These are phyloP conservation scores for Lagothrix lagotricha DNA, from an alignment of 2,797 vertebrate genomes.

Conservation along the genomic window DNA sequence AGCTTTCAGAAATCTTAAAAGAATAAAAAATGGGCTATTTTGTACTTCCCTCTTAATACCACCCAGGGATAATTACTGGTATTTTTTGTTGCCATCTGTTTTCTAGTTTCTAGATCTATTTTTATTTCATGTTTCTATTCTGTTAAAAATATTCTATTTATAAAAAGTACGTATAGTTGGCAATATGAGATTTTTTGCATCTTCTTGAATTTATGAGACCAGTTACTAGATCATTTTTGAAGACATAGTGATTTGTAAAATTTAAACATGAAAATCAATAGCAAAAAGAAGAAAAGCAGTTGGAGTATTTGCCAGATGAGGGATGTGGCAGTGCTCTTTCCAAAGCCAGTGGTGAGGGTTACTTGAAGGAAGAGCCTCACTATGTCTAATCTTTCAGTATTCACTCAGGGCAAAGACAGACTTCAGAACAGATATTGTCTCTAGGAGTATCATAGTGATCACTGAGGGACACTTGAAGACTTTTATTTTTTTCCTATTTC, in stretches of 20 bases:
- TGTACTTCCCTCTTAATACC: constrained; percentile 19
- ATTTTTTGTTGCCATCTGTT: constrained; percentile 75
- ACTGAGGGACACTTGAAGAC: not conserved
- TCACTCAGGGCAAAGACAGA: not conserved
- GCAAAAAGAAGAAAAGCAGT: not conserved
- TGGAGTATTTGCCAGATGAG: not conserved
- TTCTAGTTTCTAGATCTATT: constrained; percentile 68
- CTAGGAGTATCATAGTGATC: not conserved
- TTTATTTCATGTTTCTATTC: constrained; percentile 69
- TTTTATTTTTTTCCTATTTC: not conserved
- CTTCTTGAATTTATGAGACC: constrained; percentile 48
- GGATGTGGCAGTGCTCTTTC: not conserved
- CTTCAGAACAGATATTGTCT: not conserved
- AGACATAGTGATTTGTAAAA: constrained; percentile 42
- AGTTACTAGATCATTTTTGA: constrained; percentile 51
- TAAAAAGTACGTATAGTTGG: constrained; percentile 56
- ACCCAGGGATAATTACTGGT: constrained; percentile 54
- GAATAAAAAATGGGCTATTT: constrained; percentile 1
- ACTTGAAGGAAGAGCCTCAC: not conserved
- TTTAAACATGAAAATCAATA: constrained; percentile 29
- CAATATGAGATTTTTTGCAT: constrained; percentile 40
- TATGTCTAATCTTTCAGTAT: not conserved
- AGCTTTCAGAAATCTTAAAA: not conserved
- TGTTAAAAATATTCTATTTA: constrained; percentile 67
- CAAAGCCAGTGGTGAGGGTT: not conserved